Percentiles rank a stretch among this genome's conserved stretches.
Conservation (phyloP, 1,140 invertebrate genomes). For the Aradophagus sp. region DNA sequence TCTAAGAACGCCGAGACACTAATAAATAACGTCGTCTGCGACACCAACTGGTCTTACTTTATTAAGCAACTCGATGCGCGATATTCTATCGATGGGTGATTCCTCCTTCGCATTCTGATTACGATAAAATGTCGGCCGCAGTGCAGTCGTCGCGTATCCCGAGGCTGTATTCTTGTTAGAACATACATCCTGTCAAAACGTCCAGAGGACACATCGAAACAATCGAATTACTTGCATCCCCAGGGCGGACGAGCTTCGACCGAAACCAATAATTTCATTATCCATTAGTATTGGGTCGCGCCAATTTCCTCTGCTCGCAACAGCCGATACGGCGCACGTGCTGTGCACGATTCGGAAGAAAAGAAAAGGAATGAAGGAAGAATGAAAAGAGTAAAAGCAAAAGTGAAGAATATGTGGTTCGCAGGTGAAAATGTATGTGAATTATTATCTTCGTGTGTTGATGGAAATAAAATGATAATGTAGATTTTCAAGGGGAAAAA, state of each 20-base stretch:
- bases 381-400: no score
- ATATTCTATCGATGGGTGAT: slow-evolving; percentile 17
- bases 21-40: no score
- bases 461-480: no score
- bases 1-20: no score
- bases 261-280: slow-evolving; percentile 76
- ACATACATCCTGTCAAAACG: slow-evolving; percentile 75
- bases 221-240: slow-evolving; percentile 76
- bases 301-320: slow-evolving; percentile 67
- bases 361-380: no score
- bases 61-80: slow-evolving; percentile 14
- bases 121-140: slow-evolving; percentile 40
- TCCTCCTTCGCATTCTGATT: slow-evolving; percentile 50
- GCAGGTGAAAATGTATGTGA: no score
- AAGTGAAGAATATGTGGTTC: no score
- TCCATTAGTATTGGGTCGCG: slow-evolving; percentile 74
- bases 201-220: slow-evolving; percentile 74
- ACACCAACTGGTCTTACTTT: slow-evolving; percentile 20
- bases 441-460: no score
- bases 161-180: slow-evolving; percentile 73
- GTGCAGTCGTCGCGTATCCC: slow-evolving; percentile 54
- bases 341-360: no score
- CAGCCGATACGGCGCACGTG: slow-evolving; percentile 22
- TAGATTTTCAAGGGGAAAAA: no score
- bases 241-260: slow-evolving; percentile 65